Evolutionary conservation across 2,797 vertebrate species (phyloP).

Genomic region (Myripristis jacobus): DNA sequence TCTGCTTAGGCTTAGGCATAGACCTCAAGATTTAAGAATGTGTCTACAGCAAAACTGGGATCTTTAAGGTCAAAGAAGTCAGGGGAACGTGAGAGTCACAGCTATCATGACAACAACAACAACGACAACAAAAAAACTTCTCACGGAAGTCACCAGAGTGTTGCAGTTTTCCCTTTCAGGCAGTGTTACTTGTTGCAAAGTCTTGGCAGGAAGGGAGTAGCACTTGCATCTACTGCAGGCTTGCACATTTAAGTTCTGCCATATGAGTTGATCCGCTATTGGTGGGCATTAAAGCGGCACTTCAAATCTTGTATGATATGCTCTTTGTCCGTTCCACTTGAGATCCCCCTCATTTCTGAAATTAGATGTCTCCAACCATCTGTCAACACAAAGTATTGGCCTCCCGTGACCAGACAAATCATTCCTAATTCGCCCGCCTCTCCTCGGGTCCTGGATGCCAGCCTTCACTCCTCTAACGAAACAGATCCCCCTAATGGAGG

Average conservation of each 20-base stretch:
- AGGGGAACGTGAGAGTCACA: slow-evolving; percentile 18
- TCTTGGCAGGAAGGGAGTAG: slow-evolving; percentile 13
- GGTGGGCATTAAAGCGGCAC: slow-evolving; percentile 56
- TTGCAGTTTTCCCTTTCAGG: slow-evolving; percentile 18
- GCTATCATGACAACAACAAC: slow-evolving; percentile 20
- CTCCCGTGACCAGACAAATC: slow-evolving; percentile 72
- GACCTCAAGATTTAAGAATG: slow-evolving; percentile 6
- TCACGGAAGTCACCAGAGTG: slow-evolving; percentile 10
- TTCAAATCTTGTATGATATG: slow-evolving; percentile 50
- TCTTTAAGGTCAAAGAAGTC: slow-evolving; percentile 24
- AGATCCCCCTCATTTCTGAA: slow-evolving; percentile 65
- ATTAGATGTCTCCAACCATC: slow-evolving; percentile 80
- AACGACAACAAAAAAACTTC: slow-evolving; percentile 18
- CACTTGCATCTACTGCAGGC: slow-evolving; percentile 35
- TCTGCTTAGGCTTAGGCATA: slow-evolving; percentile 28
- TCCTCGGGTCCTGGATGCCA: slow-evolving; percentile 61
- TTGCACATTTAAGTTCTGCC: slow-evolving; percentile 46
- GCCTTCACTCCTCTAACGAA: slow-evolving; percentile 46
- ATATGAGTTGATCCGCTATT: slow-evolving; percentile 41
- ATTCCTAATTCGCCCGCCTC: slow-evolving; percentile 67
- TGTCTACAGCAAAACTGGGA: slow-evolving; percentile 14
- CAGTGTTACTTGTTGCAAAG: slow-evolving; percentile 33
- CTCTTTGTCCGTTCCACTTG: slow-evolving; percentile 56
- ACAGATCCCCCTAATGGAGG: slow-evolving; percentile 66
- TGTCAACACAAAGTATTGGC: slow-evolving; percentile 70